A percentile compares a stretch with the other conserved stretches of the same genome.
phyloP scores from a whole-genome alignment of 2,888 invertebrate species.

The Perizoma affinitatum region DNA sequence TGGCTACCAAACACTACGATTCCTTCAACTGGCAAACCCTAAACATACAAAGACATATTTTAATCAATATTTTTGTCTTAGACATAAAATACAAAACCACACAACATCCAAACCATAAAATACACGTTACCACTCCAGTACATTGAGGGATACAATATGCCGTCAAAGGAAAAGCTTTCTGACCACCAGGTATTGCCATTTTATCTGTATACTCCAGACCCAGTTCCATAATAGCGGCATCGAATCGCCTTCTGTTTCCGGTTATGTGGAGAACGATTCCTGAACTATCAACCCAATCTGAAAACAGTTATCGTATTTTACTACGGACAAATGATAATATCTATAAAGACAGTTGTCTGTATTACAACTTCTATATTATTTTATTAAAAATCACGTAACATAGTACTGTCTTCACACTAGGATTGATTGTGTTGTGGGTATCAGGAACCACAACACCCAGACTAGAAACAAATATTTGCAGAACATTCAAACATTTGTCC shows the following conservation, averaged over 20 bases:
- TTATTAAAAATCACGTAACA: no score
- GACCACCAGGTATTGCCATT: constrained; percentile 97
- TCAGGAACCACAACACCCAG: no score
- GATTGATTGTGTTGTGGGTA: no score
- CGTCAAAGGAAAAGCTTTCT: constrained; percentile 90
- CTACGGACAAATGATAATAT: no score
- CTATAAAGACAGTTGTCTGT: no score
- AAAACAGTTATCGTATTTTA: constrained; percentile 7
- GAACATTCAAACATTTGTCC: no score
- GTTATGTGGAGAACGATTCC: constrained; percentile 93
- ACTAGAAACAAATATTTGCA: no score
- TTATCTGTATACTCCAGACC: constrained; percentile 99
- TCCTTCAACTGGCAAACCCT: constrained; percentile 92
- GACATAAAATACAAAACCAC: no score
- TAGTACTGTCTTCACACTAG: no score
- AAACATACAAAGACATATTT: constrained; percentile 37
- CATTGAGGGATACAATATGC: constrained; percentile 97
- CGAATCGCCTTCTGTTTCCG: constrained; percentile 89
- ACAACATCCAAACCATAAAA: no score
- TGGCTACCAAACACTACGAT: constrained; percentile 98
- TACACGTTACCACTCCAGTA: constrained; percentile 89
- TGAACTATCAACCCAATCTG: constrained; percentile 94
- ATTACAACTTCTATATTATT: no score
- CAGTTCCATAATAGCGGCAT: constrained; percentile 98
- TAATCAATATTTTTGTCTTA: background rate